Conservation (phyloP, 2,797 vertebrate genomes). For the Echiichthys vipera region DNA sequence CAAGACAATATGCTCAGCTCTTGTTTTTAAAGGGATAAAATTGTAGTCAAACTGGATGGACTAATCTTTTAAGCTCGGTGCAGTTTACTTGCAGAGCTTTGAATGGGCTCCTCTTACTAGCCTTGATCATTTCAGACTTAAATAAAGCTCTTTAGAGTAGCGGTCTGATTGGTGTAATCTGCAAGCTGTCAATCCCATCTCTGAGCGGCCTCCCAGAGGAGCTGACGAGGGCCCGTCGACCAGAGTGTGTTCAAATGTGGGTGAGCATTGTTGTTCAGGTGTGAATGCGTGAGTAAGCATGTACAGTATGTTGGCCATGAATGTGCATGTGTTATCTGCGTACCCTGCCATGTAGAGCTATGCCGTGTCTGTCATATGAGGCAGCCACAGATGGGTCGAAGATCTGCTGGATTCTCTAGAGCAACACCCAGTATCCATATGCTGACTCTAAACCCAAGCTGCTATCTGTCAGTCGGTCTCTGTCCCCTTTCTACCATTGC, state of each 20-base stretch:
- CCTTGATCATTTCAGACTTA: slow-evolving; percentile 81
- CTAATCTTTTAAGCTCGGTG: slow-evolving; percentile 78
- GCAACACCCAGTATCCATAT: slow-evolving; percentile 77
- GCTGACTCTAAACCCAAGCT: slow-evolving; percentile 74
- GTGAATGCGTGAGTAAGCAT: slow-evolving; percentile 52
- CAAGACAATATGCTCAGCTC: slow-evolving; percentile 69
- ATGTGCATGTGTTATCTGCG: slow-evolving; percentile 27
- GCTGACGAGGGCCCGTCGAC: slow-evolving; percentile 33
- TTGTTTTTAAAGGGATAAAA: slow-evolving; percentile 71
- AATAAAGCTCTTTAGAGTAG: slow-evolving; percentile 80
- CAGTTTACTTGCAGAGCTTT: slow-evolving; percentile 76
- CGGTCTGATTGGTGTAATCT: slow-evolving; percentile 81
- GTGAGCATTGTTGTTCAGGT: slow-evolving; percentile 64
- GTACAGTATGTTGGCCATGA: slow-evolving; percentile 35
- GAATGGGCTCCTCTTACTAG: slow-evolving; percentile 74
- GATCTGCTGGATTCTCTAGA: slow-evolving; percentile 72
- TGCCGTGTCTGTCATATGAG: slow-evolving; percentile 55
- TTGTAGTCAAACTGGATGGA: slow-evolving; percentile 74
- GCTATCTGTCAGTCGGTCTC: slow-evolving; percentile 55
- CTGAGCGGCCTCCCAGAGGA: slow-evolving; percentile 55
- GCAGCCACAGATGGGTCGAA: slow-evolving; percentile 77
- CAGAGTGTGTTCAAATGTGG: slow-evolving; percentile 43
- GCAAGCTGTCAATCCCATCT: slow-evolving; percentile 79
- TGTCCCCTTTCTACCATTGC: slow-evolving; percentile 51
- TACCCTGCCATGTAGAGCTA: slow-evolving; percentile 1